Conservation (phyloP, 2,113 vertebrate genomes). For the Peromyscus polionotus region DNA sequence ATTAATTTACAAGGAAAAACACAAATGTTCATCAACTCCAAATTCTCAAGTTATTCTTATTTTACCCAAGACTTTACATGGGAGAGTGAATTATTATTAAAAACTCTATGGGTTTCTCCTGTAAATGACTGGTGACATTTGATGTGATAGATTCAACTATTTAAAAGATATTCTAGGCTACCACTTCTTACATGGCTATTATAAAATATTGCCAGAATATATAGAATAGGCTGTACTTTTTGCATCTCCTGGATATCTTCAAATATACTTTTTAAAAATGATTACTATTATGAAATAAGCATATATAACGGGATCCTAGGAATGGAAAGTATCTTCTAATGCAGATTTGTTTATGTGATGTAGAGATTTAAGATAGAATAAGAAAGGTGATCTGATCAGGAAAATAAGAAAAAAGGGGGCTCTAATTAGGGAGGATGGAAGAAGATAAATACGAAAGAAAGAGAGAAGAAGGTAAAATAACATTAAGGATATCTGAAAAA, state of each 20-base stretch:
- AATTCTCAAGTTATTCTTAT: conserved; percentile 49
- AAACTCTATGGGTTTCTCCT: background rate
- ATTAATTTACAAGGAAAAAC: conserved; percentile 61
- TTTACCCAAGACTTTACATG: background rate
- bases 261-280: background rate
- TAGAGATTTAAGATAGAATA: background rate
- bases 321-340: background rate
- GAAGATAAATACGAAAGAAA: background rate
- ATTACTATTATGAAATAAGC: background rate
- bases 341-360: background rate
- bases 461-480: background rate
- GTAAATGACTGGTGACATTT: background rate
- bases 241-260: background rate
- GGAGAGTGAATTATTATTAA: conserved; percentile 3
- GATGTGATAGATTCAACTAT: background rate
- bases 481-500: background rate
- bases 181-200: conserved; percentile 27
- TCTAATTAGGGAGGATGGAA: background rate
- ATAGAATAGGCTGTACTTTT: background rate
- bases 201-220: background rate
- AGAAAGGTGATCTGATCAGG: background rate
- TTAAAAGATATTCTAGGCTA: conserved; percentile 10
- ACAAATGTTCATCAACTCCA: background rate
- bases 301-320: background rate
- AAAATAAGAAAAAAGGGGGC: background rate